Conservation (phyloP, 37 sponge, comb jelly and placozoan genomes). For the Axinella damicornis region DNA sequence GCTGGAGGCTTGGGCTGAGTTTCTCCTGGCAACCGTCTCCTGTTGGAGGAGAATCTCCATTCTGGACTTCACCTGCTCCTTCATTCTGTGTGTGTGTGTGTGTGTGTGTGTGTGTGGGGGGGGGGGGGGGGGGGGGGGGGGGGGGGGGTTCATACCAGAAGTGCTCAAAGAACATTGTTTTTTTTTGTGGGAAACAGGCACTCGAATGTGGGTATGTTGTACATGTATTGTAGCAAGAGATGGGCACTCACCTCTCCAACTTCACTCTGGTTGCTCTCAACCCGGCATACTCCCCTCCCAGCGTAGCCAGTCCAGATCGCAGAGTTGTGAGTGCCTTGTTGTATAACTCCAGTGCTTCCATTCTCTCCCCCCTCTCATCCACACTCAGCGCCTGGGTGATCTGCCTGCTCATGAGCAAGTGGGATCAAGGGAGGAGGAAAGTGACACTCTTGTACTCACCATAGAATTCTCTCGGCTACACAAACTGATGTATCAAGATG, state of each 20-base stretch:
- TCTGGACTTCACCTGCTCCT: conserved; percentile 63
- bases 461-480: too few species aligned
- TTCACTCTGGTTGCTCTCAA: conserved; percentile 16
- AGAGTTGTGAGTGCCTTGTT: conserved; percentile 31
- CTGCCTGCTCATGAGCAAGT: conserved; percentile 20
- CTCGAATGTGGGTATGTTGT: too few species aligned
- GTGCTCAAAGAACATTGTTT: too few species aligned
- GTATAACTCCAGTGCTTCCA: conserved; percentile 68
- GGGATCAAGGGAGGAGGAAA: too few species aligned
- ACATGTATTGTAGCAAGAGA: too few species aligned
- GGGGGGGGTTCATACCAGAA: too few species aligned
- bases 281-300: conserved; percentile 11
- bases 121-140: too few species aligned
- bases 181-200: too few species aligned
- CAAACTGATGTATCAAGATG: too few species aligned
- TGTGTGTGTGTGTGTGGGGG: too few species aligned
- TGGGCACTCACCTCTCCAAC: conserved; percentile 70
- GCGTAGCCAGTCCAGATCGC: conserved; percentile 26
- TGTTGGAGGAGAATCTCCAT: conserved; percentile 53
- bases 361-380: conserved; percentile 53
- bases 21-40: conserved; percentile 25
- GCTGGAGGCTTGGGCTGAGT: background rate
- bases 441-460: too few species aligned
- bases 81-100: conserved; percentile 43
- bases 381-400: conserved; percentile 40